phyloP scores from a whole-genome alignment of 2,888 invertebrate genomes.

The Schizaphis graminum region DNA sequence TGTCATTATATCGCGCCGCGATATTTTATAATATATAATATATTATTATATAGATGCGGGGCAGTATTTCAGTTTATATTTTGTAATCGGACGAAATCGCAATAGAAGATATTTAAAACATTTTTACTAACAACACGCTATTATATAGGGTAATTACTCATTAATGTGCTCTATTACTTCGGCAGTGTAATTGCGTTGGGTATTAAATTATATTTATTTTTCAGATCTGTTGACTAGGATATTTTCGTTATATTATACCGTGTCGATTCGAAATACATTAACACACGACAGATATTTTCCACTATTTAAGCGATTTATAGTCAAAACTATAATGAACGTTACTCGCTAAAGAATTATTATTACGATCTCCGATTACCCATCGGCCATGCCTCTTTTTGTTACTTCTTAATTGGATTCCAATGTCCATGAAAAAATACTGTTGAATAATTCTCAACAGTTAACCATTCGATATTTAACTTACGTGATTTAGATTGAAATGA shows the following conservation, averaged over 20 bases:
- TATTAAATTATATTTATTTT: not conserved
- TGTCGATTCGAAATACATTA: not conserved
- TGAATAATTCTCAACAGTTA: slow-evolving; percentile 44
- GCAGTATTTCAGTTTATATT: not conserved
- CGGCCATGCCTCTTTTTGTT: not conserved
- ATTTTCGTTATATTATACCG: not conserved
- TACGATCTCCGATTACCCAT: not conserved
- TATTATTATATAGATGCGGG: not conserved
- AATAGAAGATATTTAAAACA: not conserved
- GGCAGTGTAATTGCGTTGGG: not conserved
- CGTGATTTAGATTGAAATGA: slow-evolving; percentile 39
- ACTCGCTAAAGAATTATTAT: not conserved
- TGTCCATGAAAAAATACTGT: slow-evolving; percentile 48
- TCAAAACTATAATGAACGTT: not conserved
- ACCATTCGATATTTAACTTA: not conserved
- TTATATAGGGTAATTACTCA: not conserved
- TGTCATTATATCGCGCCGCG: not conserved
- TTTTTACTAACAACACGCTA: not conserved
- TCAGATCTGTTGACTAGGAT: not conserved
- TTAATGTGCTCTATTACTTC: not conserved
- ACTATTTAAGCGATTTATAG: not conserved
- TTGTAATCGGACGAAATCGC: not conserved
- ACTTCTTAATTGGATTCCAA: slow-evolving; percentile 20
- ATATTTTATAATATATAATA: not conserved
- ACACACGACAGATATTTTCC: not conserved